Evolutionary conservation across 2,888 invertebrate species (phyloP), one percentile per base, ranked within the genome.

Genomic region (Netelia fuscicornis): DNA sequence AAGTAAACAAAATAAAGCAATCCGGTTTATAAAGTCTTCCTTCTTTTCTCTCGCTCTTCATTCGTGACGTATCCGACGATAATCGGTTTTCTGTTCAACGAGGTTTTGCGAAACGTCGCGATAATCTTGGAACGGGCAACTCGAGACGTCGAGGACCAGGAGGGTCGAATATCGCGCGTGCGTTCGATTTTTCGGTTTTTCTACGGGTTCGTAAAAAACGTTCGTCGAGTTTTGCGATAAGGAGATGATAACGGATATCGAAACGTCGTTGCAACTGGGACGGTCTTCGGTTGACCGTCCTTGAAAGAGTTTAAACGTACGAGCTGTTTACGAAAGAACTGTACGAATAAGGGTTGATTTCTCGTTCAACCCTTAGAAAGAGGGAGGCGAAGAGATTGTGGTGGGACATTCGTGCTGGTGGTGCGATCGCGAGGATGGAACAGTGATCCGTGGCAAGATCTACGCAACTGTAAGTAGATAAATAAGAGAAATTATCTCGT

Each of bases 391-490:
- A 67, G 13, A 13, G 68, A 54, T 85, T 79, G 82, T 85, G 85
- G 75, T 85, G 79, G 30, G 65, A 79, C 80, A 68, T 62, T 83
- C 62, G 83, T 85, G 83, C 62, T 76, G 80, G 71, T 85, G 81
- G 81, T 78, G 82, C 68, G 75, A 78, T 65, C 75, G 23, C 83
- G 80, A 80, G 72, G 83, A 85, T 81, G 81, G 74, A 81, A 85
- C 79, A 79, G 79, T 85, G 85, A 80, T 62, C 75, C 75, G 13
- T 71, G 85, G 37, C 79, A 64, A 83, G 83, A 83, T 85, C 72
- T 68, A 62, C 76, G 30, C 44, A 84, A 84, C 64, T 81, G 83
- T 86, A 84, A 84, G 84, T 86, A 86, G 60, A 81, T 70, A 62
- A 65, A 20, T 70, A 70, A 84, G 20, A 74, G 60, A 60, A 64